Evolutionary conservation across 1,140 invertebrate genomes (phyloP).

Genomic region (Tenebrio molitor): DNA sequence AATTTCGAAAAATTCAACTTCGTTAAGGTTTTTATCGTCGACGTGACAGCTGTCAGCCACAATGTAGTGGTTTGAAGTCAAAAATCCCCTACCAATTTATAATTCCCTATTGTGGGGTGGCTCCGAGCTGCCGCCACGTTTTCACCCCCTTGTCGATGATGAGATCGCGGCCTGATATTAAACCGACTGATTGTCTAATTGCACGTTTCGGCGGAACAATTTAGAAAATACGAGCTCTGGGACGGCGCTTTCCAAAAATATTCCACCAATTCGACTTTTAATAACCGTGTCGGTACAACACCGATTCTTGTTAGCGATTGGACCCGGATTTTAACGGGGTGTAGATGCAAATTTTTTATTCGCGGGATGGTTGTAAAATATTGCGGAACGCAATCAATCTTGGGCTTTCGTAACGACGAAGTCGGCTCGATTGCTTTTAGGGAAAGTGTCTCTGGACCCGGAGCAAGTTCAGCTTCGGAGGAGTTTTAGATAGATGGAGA

Average conservation of each 20-base stretch:
- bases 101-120: slow-evolving; percentile 57
- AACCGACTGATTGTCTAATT: slow-evolving; percentile 38
- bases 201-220: slow-evolving; percentile 35
- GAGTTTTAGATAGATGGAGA: too few relatives aligned
- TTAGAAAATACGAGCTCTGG: slow-evolving; percentile 30
- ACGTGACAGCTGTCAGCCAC: slow-evolving; percentile 63
- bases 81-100: slow-evolving; percentile 62
- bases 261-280: too few relatives aligned
- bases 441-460: too few relatives aligned
- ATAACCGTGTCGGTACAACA: too few relatives aligned
- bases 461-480: too few relatives aligned
- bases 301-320: too few relatives aligned
- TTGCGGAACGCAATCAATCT: too few relatives aligned
- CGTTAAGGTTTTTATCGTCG: slow-evolving; percentile 51
- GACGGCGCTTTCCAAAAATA: slow-evolving; percentile 10
- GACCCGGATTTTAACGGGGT: too few relatives aligned
- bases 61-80: slow-evolving; percentile 63
- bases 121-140: slow-evolving; percentile 27
- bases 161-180: slow-evolving; percentile 36
- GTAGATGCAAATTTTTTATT: too few relatives aligned
- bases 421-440: too few relatives aligned
- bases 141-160: slow-evolving; percentile 38
- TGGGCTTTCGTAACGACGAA: too few relatives aligned
- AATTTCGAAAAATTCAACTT: slow-evolving; percentile 47
- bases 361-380: too few relatives aligned